Percentiles rank a stretch among this genome's conserved stretches.
These are phyloP conservation scores for Branchipolynoe longqiensis DNA, from an alignment of 2,888 invertebrate genomes.

Conservation along the genomic window DNA sequence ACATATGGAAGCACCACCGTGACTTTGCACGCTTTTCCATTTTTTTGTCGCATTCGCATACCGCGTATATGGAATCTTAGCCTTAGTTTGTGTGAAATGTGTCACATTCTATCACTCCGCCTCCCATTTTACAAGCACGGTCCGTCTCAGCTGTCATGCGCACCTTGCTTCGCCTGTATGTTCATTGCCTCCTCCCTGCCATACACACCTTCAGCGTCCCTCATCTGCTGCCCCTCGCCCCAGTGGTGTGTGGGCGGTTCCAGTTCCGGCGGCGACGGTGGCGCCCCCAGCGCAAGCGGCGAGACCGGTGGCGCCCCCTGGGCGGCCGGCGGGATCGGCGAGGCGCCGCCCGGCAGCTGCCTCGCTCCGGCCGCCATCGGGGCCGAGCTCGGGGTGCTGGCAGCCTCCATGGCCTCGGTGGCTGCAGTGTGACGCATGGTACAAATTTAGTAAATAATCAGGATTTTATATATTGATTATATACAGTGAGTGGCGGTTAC, in stretches of 20 bases:
- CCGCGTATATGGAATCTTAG: too few species aligned
- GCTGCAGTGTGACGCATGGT: too few species aligned
- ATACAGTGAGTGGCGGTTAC: too few species aligned
- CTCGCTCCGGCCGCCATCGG: neutral
- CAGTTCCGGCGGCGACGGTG: neutral
- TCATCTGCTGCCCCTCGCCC: slow-evolving; percentile 49
- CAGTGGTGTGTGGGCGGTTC: slow-evolving; percentile 19
- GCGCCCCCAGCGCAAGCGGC: neutral
- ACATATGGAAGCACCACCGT: too few species aligned
- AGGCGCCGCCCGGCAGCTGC: neutral
- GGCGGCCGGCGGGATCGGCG: neutral
- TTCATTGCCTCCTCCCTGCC: slow-evolving; percentile 18
- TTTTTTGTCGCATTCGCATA: too few species aligned
- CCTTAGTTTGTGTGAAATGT: too few species aligned
- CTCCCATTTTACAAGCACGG: too few species aligned
- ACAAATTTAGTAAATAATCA: neutral
- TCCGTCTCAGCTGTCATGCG: too few species aligned
- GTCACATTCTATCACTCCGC: too few species aligned
- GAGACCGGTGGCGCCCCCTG: neutral
- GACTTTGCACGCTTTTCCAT: too few species aligned
- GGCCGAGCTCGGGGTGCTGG: neutral
- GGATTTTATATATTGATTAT: too few species aligned
- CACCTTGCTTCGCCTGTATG: too few species aligned
- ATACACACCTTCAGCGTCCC: neutral
- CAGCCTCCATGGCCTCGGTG: neutral